These are phyloP conservation scores for Dinomys branickii DNA, from an alignment of 2,113 vertebrate species.

Conservation along the genomic window DNA sequence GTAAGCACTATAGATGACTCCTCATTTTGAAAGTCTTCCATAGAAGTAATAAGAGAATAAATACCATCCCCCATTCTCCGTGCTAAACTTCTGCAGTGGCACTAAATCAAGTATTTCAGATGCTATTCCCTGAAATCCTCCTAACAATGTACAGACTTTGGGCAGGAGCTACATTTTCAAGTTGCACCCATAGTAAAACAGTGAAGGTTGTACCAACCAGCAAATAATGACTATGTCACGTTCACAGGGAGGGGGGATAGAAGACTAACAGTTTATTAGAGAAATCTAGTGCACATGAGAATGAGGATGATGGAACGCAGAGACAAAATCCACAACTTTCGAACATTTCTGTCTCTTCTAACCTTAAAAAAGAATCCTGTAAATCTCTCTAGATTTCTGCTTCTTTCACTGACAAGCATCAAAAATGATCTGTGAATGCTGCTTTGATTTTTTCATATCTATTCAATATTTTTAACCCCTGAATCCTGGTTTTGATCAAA, in stretches of 20 bases:
- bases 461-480: slow-evolving; percentile 5
- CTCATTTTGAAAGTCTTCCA: background rate
- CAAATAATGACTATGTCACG: background rate
- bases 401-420: background rate
- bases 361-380: background rate
- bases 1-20: background rate
- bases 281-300: background rate
- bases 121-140: background rate
- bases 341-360: background rate
- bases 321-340: background rate
- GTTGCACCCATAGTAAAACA: background rate
- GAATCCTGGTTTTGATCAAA: slow-evolving; percentile 24
- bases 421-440: background rate
- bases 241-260: background rate
- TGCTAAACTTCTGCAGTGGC: background rate
- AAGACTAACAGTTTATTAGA: background rate
- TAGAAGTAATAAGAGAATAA: background rate
- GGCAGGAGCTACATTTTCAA: background rate
- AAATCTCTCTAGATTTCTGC: background rate
- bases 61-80: background rate
- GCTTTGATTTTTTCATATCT: background rate
- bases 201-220: background rate
- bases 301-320: background rate
- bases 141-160: background rate
- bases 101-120: background rate